Conservation (phyloP, 2,797 vertebrate species). For the Sciurus carolinensis region DNA sequence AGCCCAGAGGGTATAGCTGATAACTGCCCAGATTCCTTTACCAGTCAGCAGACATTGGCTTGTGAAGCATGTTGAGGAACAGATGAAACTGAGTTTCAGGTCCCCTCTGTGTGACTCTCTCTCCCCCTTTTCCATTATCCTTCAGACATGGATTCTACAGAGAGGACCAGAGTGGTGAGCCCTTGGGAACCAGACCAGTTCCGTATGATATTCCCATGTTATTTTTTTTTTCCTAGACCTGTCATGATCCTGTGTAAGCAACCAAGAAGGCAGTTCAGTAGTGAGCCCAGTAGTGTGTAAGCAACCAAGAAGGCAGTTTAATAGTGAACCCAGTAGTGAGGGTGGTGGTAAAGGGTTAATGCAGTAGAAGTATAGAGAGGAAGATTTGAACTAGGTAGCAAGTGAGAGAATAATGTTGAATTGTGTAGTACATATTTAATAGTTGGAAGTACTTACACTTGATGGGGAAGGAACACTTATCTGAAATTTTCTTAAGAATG, state of each 20-base stretch:
- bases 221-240: neutral
- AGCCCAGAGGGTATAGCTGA: neutral
- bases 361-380: rapidly evolving
- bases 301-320: neutral
- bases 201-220: neutral
- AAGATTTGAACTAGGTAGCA: neutral
- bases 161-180: neutral
- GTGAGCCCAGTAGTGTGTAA: neutral
- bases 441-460: neutral
- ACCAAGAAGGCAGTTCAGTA: neutral
- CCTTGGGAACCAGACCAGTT: neutral
- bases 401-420: neutral
- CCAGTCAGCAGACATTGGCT: no score
- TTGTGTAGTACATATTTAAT: neutral
- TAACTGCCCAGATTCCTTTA: neutral
- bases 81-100: no score
- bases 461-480: neutral
- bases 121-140: neutral
- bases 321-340: neutral
- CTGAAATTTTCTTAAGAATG: neutral
- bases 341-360: neutral
- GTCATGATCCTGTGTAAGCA: neutral
- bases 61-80: neutral
- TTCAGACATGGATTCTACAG: neutral
- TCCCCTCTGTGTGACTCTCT: neutral